Evolutionary conservation across 2,888 invertebrate genomes (phyloP), one percentile per base, ranked within the genome.

Genomic region (Scaptomyza parva): DNA sequence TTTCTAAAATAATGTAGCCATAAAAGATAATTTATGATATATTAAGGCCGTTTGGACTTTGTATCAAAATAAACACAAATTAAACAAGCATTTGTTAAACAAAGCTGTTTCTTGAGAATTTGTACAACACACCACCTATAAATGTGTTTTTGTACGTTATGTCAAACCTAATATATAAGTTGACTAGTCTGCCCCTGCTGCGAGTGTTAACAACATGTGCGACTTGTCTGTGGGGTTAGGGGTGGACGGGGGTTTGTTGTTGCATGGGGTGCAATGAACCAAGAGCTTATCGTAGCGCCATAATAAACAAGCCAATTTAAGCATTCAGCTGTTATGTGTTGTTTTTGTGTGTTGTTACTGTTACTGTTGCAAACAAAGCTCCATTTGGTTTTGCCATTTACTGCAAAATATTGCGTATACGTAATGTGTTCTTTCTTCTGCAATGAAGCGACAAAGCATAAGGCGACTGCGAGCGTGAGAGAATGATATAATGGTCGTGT

Each of bases 251-350:
- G 12, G 44, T 17, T 44, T 26, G 14, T 17, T 45, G 28, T 45
- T n/a, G 11, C 37, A 7, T 8, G 35, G 14, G 51, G 87, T 54
- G 54, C 81, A 70, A 63, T 77, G 81, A 76, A 77, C 87, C 44
- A 17, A 58, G 59, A 50, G 52, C 60, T 66, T 67, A 79, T 86
- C 73, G 59, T 60, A 59, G 70, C 54, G 59, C 52, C 70, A 84
- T 60, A 77, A 86, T 80, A 84, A 84, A 80, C 68, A 72, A 75
- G 70, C 68, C 78, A 87, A 78, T 81, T 65, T 73, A 54, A 60
- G 41, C 28, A 47, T 59, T 65, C 61, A 63, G 73, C 59, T 57
- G 69, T 51, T 68, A 52, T 44, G n/a, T 14, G 18, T 20, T 18
- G 26, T 14, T 26, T 4, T 7, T 44, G 7, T 17, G n/a, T 40